Evolutionary conservation across 2,888 invertebrate species (phyloP).

Genomic region (Acleris sparsana): DNA sequence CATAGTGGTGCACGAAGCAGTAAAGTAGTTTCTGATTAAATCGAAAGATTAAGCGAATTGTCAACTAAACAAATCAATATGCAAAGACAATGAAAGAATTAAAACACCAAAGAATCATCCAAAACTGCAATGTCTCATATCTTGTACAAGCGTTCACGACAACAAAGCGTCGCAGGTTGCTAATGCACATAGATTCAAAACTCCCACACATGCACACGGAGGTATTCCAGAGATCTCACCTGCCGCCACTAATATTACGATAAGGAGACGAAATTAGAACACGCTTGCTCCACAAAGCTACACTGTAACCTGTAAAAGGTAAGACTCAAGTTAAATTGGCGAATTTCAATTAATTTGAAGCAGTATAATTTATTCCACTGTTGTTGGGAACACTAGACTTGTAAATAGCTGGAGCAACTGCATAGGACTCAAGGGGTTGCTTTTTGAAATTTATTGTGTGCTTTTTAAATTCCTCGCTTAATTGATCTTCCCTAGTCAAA

Average conservation of each 20-base stretch:
- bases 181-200: conserved; percentile 37
- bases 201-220: conserved; percentile 12
- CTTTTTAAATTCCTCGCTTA: conserved; percentile 2
- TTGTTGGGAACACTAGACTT: conserved; percentile 51
- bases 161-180: conserved; percentile 21
- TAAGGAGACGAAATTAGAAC: conserved; percentile 35
- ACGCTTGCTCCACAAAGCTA: conserved; percentile 40
- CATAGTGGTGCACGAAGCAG: too few relatives aligned
- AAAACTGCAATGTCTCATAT: conserved; percentile 8
- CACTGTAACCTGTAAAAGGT: conserved; percentile 37
- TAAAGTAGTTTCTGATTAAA: too few relatives aligned
- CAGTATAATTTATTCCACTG: conserved; percentile 54
- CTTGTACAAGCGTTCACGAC: conserved; percentile 21
- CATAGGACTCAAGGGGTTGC: conserved; percentile 24
- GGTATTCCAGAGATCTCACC: conserved; percentile 25
- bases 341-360: conserved; percentile 52
- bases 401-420: conserved; percentile 19
- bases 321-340: conserved; percentile 44
- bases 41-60: too few relatives aligned
- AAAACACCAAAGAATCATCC: not conserved
- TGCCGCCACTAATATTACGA: conserved; percentile 36
- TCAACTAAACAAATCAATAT: too few relatives aligned
- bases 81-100: too few relatives aligned
- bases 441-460: conserved; percentile 27
- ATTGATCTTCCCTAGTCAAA: too few relatives aligned